Evolutionary conservation across 2,888 invertebrate species (phyloP).

Genomic region (Eudasyphora cyanicolor): DNA sequence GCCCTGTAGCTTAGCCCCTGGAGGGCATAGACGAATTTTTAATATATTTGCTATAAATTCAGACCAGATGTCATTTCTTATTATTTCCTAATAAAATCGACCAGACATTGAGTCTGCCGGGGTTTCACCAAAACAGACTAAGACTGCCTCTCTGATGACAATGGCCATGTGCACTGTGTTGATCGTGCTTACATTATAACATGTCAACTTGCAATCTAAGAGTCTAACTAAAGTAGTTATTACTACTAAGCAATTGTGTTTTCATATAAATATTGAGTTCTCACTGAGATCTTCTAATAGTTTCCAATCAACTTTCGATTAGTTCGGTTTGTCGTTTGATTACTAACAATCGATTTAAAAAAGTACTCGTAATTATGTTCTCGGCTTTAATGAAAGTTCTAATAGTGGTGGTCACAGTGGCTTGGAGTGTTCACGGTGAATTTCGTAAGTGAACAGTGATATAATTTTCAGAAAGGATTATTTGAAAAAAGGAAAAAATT

Average conservation of each 20-base stretch:
- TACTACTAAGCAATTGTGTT: background rate
- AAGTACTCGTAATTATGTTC: background rate
- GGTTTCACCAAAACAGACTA: no score
- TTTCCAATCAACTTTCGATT: background rate
- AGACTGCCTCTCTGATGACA: no score
- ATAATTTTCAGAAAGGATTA: background rate
- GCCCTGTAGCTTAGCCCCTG: no score
- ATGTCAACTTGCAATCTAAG: background rate
- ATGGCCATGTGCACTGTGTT: no score
- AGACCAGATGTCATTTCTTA: no score
- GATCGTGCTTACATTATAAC: background rate
- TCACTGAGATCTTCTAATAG: background rate
- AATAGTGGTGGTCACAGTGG: background rate
- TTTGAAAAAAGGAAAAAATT: no score
- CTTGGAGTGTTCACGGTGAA: background rate
- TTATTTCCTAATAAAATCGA: no score
- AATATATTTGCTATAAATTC: no score
- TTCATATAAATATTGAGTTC: background rate
- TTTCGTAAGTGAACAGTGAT: conserved; percentile 15
- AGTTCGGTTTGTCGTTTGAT: background rate
- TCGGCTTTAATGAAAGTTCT: background rate
- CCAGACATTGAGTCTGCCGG: no score
- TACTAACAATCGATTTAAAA: no score
- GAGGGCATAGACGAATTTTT: no score
- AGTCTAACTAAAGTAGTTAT: background rate